These are phyloP conservation scores for Cepphus grylle DNA, from an alignment of 2,113 vertebrate genomes.

Conservation along the genomic window DNA sequence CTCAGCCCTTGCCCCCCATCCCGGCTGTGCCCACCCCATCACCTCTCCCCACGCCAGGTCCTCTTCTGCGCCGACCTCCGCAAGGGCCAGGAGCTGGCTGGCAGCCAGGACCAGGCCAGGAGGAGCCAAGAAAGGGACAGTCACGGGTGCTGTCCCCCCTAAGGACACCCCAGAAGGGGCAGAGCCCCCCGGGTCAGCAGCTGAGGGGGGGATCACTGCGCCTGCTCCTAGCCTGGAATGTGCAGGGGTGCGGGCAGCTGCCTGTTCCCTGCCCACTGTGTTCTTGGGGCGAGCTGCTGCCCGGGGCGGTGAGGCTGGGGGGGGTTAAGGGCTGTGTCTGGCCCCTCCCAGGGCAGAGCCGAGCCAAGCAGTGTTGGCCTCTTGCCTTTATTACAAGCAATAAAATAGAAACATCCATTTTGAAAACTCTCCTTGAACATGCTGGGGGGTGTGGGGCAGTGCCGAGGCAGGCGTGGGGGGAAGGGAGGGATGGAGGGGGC, in stretches of 20 bases:
- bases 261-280: neutral
- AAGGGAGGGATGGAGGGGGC: neutral
- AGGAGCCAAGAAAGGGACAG: neutral
- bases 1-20: neutral
- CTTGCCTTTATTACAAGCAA: slow-evolving; percentile 78
- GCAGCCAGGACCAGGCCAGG: neutral
- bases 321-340: neutral
- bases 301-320: neutral
- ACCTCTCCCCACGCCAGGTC: slow-evolving; percentile 67
- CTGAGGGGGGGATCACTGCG: neutral
- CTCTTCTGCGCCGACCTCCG: slow-evolving; percentile 90
- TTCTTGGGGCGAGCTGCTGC: neutral
- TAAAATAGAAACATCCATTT: slow-evolving; percentile 77
- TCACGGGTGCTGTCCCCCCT: neutral
- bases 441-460: neutral
- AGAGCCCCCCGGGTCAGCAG: neutral
- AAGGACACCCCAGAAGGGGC: neutral
- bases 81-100: slow-evolving; percentile 69
- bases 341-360: neutral
- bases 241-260: neutral
- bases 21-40: fast-evolving
- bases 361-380: neutral
- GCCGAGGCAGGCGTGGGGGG: neutral
- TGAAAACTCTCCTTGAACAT: slow-evolving; percentile 64
- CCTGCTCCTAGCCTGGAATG: neutral